Evolutionary conservation across 2,797 vertebrate species (phyloP).

Genomic region (Notamacropus eugenii): DNA sequence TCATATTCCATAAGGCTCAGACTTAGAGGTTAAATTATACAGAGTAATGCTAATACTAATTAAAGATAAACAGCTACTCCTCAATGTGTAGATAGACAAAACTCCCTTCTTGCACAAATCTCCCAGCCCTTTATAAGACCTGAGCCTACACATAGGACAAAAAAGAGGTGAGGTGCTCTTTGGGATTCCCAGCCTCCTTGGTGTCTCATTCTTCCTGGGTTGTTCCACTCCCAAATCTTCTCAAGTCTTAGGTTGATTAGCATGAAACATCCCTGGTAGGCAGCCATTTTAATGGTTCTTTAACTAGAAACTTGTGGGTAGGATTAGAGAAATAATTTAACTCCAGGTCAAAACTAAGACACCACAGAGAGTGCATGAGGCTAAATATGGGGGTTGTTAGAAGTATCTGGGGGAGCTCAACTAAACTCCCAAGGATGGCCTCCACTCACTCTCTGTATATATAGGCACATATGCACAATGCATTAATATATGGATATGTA

Average conservation of each 20-base stretch:
- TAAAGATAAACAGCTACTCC: constrained; percentile 25
- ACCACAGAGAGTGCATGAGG: not conserved
- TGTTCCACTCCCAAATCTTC: not conserved
- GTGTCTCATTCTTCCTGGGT: not conserved
- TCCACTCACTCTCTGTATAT: not conserved
- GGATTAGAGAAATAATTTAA: not conserved
- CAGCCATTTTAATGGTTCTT: not conserved
- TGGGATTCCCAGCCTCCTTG: not conserved
- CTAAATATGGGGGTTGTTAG: not conserved
- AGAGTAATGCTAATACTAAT: not conserved
- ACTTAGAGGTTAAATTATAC: constrained; percentile 51
- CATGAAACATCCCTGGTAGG: not conserved
- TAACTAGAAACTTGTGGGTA: not conserved
- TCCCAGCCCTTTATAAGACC: not conserved
- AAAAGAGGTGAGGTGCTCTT: not conserved
- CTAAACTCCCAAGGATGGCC: not conserved
- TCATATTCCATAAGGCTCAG: constrained; percentile 20
- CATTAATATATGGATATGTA: not conserved
- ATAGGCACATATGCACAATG: not conserved
- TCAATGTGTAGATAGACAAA: not conserved
- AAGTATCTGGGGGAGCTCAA: not conserved
- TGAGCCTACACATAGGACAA: not conserved
- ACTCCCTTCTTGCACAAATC: not conserved
- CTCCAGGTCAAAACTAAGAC: not conserved
- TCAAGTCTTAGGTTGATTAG: not conserved